Base-by-base conservation (phyloP, 2,797 vertebrate species). In the Glyptemys insculpta region DNA sequence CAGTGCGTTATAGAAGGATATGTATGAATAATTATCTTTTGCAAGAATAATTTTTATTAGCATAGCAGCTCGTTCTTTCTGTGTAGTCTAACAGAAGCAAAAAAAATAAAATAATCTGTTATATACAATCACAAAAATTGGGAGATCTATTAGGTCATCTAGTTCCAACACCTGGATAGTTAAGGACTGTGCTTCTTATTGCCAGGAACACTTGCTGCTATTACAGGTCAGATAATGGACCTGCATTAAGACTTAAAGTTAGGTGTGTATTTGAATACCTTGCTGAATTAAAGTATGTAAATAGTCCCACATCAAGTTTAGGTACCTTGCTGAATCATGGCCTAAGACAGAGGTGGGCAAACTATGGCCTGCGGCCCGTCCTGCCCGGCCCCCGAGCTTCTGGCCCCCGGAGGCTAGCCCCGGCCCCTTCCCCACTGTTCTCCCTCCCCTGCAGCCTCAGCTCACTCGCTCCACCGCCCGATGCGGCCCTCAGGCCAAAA, bases 1-100 rank as follows among this genome's bases (percentile, higher is more conserved):
- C 6, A 99, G 96, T 37, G 99, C 99, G 53, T 99, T 99, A 97
- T 99, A 99, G 98, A 99, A 99, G 14, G 99, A 99, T 96, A 99
- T 98, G 87, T 99, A 99, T 19, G 99, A 98, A 74, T 95, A 95
- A 97, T 99, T 99, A 97, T 99, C 99, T 97, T 99, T 99, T 72
- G 87, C 96, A 93, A 99, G 98, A 94, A 99, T 98, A 79, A 99
- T 95, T 87, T 99, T 99, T 91, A 99, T 95, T 91, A 99, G 97
- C 47, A 98, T 98, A 85, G 97, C 98, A 57, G 99, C 99, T 97
- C 99, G 98, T 25, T 99, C 98, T 91, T 96, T 98, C 85, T 97
- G 98, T 74, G 99, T 99, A 80, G 85, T 85, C 99, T 99, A 91
- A 52, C 14, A 65, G 96, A 95, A 95, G n/a, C 81, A 90, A 85